phyloP scores from a whole-genome alignment of 2,888 invertebrate species.

The Dynastes maya region DNA sequence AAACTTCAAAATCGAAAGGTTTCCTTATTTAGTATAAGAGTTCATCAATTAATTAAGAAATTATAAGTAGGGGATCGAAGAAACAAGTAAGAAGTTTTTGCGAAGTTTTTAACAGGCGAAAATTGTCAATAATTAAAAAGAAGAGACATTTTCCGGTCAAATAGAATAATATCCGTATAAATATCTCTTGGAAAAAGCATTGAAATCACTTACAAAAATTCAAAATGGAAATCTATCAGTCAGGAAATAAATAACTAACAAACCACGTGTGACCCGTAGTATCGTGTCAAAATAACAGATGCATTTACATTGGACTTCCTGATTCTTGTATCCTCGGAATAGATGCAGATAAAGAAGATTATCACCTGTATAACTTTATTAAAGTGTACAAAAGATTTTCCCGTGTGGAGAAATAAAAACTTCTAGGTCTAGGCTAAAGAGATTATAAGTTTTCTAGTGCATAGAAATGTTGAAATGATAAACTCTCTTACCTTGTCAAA shows the following conservation, averaged over 20 bases:
- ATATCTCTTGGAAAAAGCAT: not conserved
- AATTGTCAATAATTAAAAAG: too few species aligned
- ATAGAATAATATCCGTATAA: too few species aligned
- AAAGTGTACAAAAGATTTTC: not conserved
- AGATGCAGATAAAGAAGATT: not conserved
- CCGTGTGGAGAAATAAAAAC: constrained; percentile 10
- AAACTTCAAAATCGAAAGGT: too few species aligned
- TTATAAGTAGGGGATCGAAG: too few species aligned
- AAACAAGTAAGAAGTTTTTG: too few species aligned
- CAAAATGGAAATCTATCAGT: not conserved
- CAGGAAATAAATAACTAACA: not conserved
- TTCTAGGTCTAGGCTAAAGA: constrained; percentile 37
- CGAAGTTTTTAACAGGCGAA: too few species aligned
- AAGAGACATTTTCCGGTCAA: too few species aligned
- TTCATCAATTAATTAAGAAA: too few species aligned
- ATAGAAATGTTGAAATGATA: constrained; percentile 9
- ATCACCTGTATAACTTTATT: not conserved
- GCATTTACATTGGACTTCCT: constrained; percentile 13
- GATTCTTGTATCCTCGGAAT: not conserved
- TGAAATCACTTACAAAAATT: constrained; percentile 4
- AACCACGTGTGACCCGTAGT: constrained; percentile 7
- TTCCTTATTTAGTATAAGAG: too few species aligned
- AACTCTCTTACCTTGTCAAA: constrained; percentile 57
- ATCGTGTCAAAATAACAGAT: constrained; percentile 13
- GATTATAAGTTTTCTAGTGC: constrained; percentile 8